Evolutionary conservation across 2,888 invertebrate species (phyloP), one percentile per base, ranked within the genome.

Genomic region (Desoria tigrina): DNA sequence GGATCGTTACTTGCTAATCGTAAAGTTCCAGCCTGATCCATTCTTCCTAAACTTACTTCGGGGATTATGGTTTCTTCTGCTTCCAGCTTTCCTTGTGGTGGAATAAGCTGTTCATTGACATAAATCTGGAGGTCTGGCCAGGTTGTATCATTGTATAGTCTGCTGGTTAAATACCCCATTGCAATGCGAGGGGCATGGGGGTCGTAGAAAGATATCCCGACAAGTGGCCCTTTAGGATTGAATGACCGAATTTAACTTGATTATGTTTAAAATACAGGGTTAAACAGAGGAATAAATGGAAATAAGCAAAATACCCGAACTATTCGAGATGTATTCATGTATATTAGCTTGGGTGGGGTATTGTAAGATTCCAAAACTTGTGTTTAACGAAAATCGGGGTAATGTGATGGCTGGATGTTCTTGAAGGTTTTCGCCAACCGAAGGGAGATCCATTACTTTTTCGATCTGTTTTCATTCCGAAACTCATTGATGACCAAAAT

Each of bases 61-160:
- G 57, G 59, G 16, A 50, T 49, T 16, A 70, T 23, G 2, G 53
- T 24, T 27, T 70, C 57, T 26, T 32, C 55, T 4, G 18, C 7
- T 53, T 39, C 9, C 6, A 32, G 32, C 32, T 57, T 23, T 16
- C 37, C 56, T 11, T 56, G n/a, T 7, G 27, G 26, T 16, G 21
- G 16, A 14, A 28, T 37, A 14, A 61, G 16, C 1, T 50, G 37
- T 56, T 65, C 55, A 21, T 53, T 11, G 18, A 63, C 58, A 50
- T 65, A 70, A 37, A 61, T 24, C 9, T 67, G 65, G 7, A 68
- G n/a, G 39, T 70, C 70, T 1, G 70, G 70, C 61, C 65, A 65
- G 4, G 58, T 27, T 1, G 27, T 21, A 21, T 70, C 67, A 21
- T 54, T 37, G 21, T 63, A 50, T 0, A 21, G 1, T 4, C 2